These are phyloP conservation scores for Nycticebus coucang DNA, from an alignment of 2,113 vertebrate species.

Conservation along the genomic window DNA sequence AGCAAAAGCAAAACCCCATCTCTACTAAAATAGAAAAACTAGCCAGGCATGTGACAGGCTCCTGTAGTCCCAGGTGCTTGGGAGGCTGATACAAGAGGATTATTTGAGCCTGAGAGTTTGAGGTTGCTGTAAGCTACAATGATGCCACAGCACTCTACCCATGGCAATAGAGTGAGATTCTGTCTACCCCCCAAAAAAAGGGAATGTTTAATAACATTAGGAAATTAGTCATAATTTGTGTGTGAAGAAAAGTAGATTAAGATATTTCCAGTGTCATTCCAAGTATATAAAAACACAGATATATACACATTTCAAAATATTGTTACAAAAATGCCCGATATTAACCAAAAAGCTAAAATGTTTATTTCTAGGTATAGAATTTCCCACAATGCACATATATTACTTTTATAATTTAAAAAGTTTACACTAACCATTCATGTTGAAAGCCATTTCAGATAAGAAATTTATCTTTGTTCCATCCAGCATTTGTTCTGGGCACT, in stretches of 20 bases:
- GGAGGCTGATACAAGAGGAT: too few species aligned
- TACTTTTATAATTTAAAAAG: not conserved
- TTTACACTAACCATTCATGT: not conserved
- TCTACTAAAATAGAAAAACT: too few species aligned
- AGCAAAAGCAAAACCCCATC: too few species aligned
- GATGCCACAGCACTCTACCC: too few species aligned
- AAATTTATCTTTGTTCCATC: not conserved
- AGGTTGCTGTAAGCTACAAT: too few species aligned
- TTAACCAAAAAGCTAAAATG: not conserved
- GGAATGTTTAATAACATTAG: slow-evolving; percentile 40
- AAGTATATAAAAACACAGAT: not conserved
- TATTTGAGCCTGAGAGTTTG: too few species aligned
- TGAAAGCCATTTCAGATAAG: not conserved
- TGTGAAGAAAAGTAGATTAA: not conserved
- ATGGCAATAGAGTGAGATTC: too few species aligned
- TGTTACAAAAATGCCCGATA: not conserved
- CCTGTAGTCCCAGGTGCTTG: too few species aligned
- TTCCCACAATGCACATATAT: not conserved
- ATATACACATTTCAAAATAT: not conserved
- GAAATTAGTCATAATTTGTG: not conserved
- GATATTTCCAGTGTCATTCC: not conserved
- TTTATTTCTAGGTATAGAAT: not conserved
- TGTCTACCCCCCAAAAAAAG: not conserved
- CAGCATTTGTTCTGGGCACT: not conserved
- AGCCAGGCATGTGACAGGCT: too few species aligned